Conservation (phyloP, 1,140 invertebrate species). For the Archivesica marissinica region DNA sequence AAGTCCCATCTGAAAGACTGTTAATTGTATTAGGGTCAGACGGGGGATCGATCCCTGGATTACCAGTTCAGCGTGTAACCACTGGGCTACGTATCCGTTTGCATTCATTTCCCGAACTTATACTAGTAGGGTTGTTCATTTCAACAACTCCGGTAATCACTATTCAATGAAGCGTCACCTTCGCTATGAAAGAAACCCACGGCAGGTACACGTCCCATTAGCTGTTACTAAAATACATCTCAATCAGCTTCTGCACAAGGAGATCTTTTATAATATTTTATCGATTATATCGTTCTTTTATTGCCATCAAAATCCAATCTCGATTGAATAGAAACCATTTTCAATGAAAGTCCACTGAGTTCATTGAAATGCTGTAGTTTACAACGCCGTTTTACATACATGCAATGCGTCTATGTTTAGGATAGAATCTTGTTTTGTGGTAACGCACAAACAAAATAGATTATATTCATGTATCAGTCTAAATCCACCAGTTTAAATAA, state of each 20-base stretch:
- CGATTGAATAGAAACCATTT: neutral
- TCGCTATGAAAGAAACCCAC: neutral
- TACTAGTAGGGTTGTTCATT: too few relatives aligned
- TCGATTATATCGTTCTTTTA: neutral
- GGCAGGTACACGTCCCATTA: neutral
- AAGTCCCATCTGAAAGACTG: too few relatives aligned
- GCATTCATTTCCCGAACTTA: too few relatives aligned
- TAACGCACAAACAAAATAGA: conserved; percentile 21
- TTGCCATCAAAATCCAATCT: conserved; percentile 9
- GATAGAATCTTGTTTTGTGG: neutral
- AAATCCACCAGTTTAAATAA: neutral
- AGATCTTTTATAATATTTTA: conserved; percentile 2
- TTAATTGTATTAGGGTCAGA: too few relatives aligned
- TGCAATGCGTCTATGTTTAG: neutral
- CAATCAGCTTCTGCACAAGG: conserved; percentile 12
- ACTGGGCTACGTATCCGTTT: too few relatives aligned
- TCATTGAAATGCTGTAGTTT: neutral
- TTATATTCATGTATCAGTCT: neutral
- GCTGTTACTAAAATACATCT: conserved; percentile 14
- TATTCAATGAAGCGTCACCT: neutral
- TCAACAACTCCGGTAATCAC: too few relatives aligned
- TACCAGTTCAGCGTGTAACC: too few relatives aligned
- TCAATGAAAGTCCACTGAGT: neutral
- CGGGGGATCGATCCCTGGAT: too few relatives aligned
- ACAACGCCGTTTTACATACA: neutral